Base-by-base conservation (phyloP, 2,888 invertebrate genomes). In the Unio pictorum region DNA sequence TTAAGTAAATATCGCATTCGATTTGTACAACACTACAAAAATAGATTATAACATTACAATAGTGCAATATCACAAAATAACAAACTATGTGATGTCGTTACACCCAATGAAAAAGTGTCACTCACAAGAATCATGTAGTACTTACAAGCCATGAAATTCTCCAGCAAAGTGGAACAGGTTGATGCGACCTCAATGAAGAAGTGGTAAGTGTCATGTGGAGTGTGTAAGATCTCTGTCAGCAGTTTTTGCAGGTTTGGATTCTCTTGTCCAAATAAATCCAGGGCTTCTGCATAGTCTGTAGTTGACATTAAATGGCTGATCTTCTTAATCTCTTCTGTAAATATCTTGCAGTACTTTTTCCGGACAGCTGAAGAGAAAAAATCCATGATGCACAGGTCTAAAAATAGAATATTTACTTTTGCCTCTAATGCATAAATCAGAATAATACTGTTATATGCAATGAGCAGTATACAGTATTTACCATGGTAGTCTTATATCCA, bases 241-340 rank as follows among this genome's bases (percentile, higher is more conserved):
- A 66, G 54, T 17, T 66, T 55, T 59, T 66, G 66, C 8, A 66
- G 66, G 34, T 66, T 66, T 11, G 66, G 66, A 55, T 66, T 58
- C 55, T 66, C 66, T 15, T 59, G n/a, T 8, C 58, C 20, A 28
- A 66, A 66, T 20, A 58, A 7, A 15, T 34, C 28, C 26, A 66
- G 26, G 5, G 66, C 66, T 6, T 11, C n/a, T 55, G 66, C 60
- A 54, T 66, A 66, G 18, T 66, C 66, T 5, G 54, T 28, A 30
- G 59, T 59, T n/a, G 58, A 58, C 66, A 66, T 66, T 34, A 59
- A 54, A 20, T 7, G 45, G 59, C 26, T 59, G n/a, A 66, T 66
- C n/a, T 66, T 28, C 34, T 58, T 58, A 58, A 66, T 66, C 18
- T 59, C 66, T 26, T 28, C 45, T 18, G 57, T 57, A n/a, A 66